phyloP scores from a whole-genome alignment of 23 tunicate species.

The Ascidia mentula region DNA sequence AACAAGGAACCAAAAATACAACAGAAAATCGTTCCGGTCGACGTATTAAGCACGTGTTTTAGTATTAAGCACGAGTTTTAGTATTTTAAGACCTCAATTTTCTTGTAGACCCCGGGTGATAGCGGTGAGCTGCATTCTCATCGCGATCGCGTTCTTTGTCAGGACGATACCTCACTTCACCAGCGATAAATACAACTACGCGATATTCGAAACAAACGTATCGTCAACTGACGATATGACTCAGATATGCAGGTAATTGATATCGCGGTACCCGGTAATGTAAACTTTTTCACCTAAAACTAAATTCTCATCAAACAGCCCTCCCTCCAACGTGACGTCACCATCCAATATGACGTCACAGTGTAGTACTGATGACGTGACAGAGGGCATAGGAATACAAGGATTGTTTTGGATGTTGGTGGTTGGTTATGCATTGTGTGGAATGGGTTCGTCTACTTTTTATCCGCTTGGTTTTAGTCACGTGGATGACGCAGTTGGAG shows the following conservation, averaged over 20 bases:
- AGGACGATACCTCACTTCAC: not conserved
- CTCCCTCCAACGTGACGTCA: not conserved
- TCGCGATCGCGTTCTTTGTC: not conserved
- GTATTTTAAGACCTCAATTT: no score
- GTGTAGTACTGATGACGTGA: not conserved
- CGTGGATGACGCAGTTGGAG: not conserved
- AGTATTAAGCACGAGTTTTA: no score
- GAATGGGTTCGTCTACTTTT: not conserved
- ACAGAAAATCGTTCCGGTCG: no score
- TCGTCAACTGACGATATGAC: not conserved
- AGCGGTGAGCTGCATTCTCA: not conserved
- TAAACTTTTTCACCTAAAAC: no score
- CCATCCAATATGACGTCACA: not conserved
- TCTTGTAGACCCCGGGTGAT: not conserved
- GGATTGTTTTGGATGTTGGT: slow-evolving; percentile 8
- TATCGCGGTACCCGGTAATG: no score
- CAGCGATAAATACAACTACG: not conserved
- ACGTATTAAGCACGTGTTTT: no score
- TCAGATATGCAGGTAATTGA: not conserved
- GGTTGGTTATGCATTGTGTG: not conserved
- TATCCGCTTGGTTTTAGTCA: not conserved
- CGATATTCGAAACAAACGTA: not conserved
- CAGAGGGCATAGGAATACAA: not conserved
- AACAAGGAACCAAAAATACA: no score
- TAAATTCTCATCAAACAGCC: no score